phyloP scores from a whole-genome alignment of 2,888 invertebrate species.

The Himalopsyche tibetana region DNA sequence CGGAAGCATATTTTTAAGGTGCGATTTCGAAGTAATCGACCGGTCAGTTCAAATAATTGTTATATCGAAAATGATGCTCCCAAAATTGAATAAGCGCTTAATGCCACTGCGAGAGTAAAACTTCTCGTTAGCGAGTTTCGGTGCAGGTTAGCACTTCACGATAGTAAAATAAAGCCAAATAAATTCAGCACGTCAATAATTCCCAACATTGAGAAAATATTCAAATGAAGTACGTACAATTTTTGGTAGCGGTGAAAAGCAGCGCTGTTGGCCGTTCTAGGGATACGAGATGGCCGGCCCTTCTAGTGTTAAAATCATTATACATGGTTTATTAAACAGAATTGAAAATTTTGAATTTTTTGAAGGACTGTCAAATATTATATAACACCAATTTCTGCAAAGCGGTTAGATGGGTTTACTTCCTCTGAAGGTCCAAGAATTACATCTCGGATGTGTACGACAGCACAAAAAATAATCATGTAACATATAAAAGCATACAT shows the following conservation, averaged over 20 bases:
- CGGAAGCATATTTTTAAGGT: too few species aligned
- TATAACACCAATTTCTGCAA: conserved; percentile 21
- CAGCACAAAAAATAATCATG: too few species aligned
- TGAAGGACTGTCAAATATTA: conserved; percentile 3
- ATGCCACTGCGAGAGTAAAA: background rate
- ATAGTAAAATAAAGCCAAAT: conserved; percentile 36
- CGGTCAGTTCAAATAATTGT: too few species aligned
- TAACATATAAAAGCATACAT: too few species aligned
- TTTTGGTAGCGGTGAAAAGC: conserved; percentile 43
- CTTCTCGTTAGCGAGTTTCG: background rate
- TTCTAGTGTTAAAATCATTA: conserved; percentile 43
- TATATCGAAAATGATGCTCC: too few species aligned
- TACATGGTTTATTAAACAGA: conserved; percentile 42
- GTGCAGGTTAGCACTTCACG: conserved; percentile 7
- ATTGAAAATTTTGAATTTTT: conserved; percentile 12
- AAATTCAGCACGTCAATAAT: conserved; percentile 22
- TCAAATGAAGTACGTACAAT: conserved; percentile 44
- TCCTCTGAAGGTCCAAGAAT: too few species aligned
- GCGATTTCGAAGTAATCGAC: too few species aligned
- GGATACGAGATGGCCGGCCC: conserved; percentile 38
- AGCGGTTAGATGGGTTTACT: too few species aligned
- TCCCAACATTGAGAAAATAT: conserved; percentile 39
- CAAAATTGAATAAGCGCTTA: too few species aligned
- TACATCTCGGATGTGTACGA: too few species aligned
- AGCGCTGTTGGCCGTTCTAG: conserved; percentile 42